Conservation (phyloP, 2,797 vertebrate genomes). For the Benthosema pterotum region DNA sequence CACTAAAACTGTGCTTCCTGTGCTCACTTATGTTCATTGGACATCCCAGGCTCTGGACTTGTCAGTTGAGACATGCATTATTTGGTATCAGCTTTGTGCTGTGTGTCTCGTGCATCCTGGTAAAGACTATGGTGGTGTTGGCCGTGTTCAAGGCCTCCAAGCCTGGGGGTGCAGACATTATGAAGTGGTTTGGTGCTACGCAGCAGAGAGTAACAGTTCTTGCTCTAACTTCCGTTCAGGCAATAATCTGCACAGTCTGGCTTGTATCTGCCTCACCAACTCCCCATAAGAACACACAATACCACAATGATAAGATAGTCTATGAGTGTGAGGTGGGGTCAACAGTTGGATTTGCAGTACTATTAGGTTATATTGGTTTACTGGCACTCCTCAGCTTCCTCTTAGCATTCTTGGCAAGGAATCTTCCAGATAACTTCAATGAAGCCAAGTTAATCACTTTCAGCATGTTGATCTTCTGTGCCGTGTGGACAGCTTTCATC, state of each 20-base stretch:
- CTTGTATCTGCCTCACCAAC: too few relatives aligned
- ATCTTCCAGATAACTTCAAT: slow-evolving; percentile 56
- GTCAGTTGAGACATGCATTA: too few relatives aligned
- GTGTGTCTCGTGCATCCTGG: too few relatives aligned
- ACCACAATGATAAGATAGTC: slow-evolving; percentile 43
- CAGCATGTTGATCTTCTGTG: slow-evolving; percentile 57
- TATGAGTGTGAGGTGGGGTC: slow-evolving; percentile 49
- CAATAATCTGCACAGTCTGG: too few relatives aligned
- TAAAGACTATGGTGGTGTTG: too few relatives aligned
- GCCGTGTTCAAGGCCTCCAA: slow-evolving; percentile 36
- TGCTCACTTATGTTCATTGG: too few relatives aligned
- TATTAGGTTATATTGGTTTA: slow-evolving; percentile 38
- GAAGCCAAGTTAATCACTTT: slow-evolving; percentile 62
- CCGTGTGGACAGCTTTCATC: slow-evolving; percentile 47
- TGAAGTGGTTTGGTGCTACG: too few relatives aligned
- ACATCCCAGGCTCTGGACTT: too few relatives aligned
- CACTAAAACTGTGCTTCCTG: too few relatives aligned
- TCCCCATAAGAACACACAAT: slow-evolving; percentile 35
- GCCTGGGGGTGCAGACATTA: slow-evolving; percentile 18
- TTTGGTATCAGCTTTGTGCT: too few relatives aligned
- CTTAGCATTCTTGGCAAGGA: slow-evolving; percentile 50
- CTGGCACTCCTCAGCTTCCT: slow-evolving; percentile 42
- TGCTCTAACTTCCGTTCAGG: too few relatives aligned
- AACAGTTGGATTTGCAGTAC: slow-evolving; percentile 23
- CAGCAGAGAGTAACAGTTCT: too few relatives aligned